Conservation (phyloP, 2,888 invertebrate genomes). For the Athalia cordata region DNA sequence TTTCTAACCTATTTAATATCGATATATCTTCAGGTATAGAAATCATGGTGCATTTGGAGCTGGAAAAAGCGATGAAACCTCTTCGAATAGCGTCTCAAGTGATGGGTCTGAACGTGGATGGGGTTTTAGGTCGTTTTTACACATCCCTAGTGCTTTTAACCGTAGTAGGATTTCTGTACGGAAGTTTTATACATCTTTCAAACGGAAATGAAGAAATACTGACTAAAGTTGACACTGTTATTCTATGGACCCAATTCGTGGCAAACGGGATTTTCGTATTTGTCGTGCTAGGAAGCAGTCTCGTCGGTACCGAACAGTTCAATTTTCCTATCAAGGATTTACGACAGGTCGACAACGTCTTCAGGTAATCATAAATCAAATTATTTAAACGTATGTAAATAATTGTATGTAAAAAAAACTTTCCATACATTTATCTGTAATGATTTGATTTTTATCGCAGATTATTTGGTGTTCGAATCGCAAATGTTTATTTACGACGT, state of each 20-base stretch:
- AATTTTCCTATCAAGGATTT: slow-evolving; percentile 6
- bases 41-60: not conserved
- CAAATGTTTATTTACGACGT: not conserved
- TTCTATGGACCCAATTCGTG: slow-evolving; percentile 9
- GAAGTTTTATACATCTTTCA: not conserved
- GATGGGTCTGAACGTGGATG: slow-evolving; percentile 5
- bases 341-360: not conserved
- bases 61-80: slow-evolving; percentile 1
- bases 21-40: too few relatives aligned
- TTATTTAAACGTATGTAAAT: not conserved
- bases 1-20: too few relatives aligned
- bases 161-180: not conserved
- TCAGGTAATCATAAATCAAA: not conserved
- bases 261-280: not conserved
- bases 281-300: not conserved
- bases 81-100: slow-evolving; percentile 8
- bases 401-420: too few relatives aligned
- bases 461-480: slow-evolving; percentile 5
- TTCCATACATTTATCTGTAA: too few relatives aligned
- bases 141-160: not conserved
- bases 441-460: not conserved
- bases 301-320: not conserved
- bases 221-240: not conserved
- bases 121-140: not conserved
- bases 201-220: not conserved